These are phyloP conservation scores for Corella eumyota DNA, from an alignment of 23 tunicate genomes.

Conservation along the genomic window DNA sequence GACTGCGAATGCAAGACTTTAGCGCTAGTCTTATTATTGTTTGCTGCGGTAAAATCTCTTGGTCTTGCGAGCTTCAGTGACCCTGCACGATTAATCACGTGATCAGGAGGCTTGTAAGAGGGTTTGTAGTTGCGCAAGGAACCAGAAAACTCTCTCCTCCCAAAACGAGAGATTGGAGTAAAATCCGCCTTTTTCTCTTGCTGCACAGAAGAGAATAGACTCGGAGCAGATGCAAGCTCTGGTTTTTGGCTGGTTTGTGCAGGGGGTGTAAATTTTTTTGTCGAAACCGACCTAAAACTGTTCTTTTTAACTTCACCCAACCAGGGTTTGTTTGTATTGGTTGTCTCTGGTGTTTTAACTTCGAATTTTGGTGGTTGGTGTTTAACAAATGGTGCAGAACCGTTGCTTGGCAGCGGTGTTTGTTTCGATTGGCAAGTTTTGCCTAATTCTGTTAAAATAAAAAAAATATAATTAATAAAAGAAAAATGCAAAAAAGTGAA, in stretches of 20 bases:
- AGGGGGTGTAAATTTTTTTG: slow-evolving; percentile 8
- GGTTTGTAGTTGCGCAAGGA: slow-evolving; percentile 44
- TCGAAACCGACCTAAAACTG: slow-evolving; percentile 15
- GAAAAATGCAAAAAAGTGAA: too few relatives aligned
- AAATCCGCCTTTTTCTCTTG: not conserved
- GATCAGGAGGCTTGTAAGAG: slow-evolving; percentile 12
- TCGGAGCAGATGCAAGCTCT: slow-evolving; percentile 13
- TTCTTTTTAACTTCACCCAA: slow-evolving; percentile 13
- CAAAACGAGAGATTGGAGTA: slow-evolving; percentile 24
- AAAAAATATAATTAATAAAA: too few relatives aligned
- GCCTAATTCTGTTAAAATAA: too few relatives aligned
- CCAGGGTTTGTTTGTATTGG: slow-evolving; percentile 18
- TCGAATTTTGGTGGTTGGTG: not conserved
- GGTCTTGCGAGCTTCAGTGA: slow-evolving; percentile 59
- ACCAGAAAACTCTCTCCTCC: slow-evolving; percentile 29
- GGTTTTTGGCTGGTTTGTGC: too few relatives aligned
- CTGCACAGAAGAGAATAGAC: not conserved
- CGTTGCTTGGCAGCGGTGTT: too few relatives aligned
- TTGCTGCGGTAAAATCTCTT: slow-evolving; percentile 34
- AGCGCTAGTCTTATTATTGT: not conserved
- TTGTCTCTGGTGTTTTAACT: not conserved
- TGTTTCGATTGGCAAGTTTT: too few relatives aligned
- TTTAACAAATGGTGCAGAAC: slow-evolving; percentile 2
- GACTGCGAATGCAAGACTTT: slow-evolving; percentile 19
- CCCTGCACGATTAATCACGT: slow-evolving; percentile 15